A percentile compares a stretch with the other conserved stretches of the same genome.
Evolutionary conservation across 2,113 vertebrate genomes (phyloP).

Genomic region (Poecile atricapillus): DNA sequence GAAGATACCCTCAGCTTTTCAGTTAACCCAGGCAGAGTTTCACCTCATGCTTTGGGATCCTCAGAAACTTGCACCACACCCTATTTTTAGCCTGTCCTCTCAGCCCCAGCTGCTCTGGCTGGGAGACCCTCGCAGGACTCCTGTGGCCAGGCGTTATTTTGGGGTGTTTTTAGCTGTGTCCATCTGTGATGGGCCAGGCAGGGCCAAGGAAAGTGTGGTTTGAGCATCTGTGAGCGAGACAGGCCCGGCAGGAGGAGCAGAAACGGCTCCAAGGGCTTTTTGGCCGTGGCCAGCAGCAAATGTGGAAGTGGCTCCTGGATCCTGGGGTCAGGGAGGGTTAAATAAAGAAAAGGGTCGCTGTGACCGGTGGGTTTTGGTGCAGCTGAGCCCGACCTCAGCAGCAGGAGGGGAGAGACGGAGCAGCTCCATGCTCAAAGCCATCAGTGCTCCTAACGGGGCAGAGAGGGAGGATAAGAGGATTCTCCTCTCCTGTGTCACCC

Average conservation of each 20-base stretch:
- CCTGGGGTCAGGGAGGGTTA: background rate
- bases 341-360: background rate
- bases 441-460: rapidly evolving
- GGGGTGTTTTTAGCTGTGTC: background rate
- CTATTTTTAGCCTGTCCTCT: background rate
- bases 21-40: background rate
- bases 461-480: background rate
- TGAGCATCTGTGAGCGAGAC: slow-evolving; percentile 34
- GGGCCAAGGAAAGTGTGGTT: background rate
- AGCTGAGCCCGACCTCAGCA: background rate
- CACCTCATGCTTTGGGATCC: background rate
- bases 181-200: slow-evolving; percentile 6
- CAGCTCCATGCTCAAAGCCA: background rate
- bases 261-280: background rate
- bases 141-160: background rate
- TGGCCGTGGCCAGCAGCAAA: background rate
- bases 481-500: background rate
- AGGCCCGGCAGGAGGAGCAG: background rate
- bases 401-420: background rate
- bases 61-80: background rate
- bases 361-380: background rate
- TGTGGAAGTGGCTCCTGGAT: slow-evolving; percentile 11
- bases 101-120: background rate
- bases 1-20: background rate
- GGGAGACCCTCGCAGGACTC: background rate